A percentile compares a stretch with the other conserved stretches of the same genome.
Conservation (phyloP, 2,797 vertebrate genomes). For the Aselliscus stoliczkanus region DNA sequence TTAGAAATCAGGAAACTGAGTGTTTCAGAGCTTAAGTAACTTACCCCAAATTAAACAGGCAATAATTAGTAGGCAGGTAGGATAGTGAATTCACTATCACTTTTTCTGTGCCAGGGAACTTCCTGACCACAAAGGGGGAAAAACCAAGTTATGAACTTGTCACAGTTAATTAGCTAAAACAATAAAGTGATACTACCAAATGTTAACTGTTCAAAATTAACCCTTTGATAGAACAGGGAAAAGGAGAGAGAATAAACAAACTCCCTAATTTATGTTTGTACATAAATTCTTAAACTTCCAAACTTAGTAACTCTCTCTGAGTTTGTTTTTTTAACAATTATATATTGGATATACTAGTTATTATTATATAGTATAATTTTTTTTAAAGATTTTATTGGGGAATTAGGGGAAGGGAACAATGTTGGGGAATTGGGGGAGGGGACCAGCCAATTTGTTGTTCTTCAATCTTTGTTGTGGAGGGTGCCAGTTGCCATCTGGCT, state of each 20-base stretch:
- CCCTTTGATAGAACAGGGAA: not conserved
- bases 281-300: not conserved
- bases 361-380: not conserved
- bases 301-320: not conserved
- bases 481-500: too few species aligned
- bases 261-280: not conserved
- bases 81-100: not conserved
- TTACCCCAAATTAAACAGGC: not conserved
- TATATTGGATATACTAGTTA: not conserved
- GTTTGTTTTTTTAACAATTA: not conserved
- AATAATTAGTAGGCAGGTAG: not conserved
- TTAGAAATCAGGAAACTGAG: slow-evolving; percentile 16
- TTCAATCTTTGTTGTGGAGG: not conserved
- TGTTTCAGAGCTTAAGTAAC: not conserved
- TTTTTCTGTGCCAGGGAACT: not conserved
- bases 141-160: not conserved
- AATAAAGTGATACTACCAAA: not conserved
- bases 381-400: too few species aligned
- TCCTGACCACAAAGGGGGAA: not conserved
- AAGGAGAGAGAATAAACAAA: not conserved
- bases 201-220: not conserved
- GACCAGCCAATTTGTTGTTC: too few species aligned
- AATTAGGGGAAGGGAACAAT: too few species aligned
- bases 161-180: not conserved
- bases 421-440: too few species aligned